Base-by-base conservation (phyloP, 2,888 invertebrate species). In the Eupithecia inturbata region DNA sequence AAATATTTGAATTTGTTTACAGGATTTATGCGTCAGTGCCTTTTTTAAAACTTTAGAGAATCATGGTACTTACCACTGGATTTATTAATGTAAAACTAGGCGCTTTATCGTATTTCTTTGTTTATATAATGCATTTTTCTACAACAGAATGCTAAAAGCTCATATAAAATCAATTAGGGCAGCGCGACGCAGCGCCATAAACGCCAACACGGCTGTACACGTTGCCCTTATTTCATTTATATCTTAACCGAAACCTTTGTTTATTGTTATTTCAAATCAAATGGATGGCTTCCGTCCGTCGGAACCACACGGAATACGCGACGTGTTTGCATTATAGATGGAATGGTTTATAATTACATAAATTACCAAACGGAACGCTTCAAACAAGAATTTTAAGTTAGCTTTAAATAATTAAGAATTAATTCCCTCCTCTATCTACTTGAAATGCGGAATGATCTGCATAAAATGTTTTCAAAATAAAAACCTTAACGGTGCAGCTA, bases 401-500 rank as follows among this genome's bases (percentile, higher is more conserved):
- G 67, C 68, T 76, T 74, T 75, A 71, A 78, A 77, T 75, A 79
- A 78, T 78, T 79, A 74, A 75, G 74, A 77, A 75, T 72, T 60
- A 76, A 76, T 78, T 78, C 45, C 67, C 74, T 78, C 75, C 76
- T 78, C 78, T 79, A 75, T 78, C 79, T 79, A 74, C 71, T 74
- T 76, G 74, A 80, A 81, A 76, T 79, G 77, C 80, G 82, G 81
- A 82, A 71, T 76, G 77, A 86, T 87, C 83, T 87, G 83, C 85
- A 86, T 88, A 88, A 87, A 88, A 86, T 82, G 84, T 83, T 87
- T 85, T 83, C 77, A 74, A 68, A 77, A 83, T 82, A 81, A 82
- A 83, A 79, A 78, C 71, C 73, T 74, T 76, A 67, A 19, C 16
- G 14, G 70, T 73, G 63, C 78, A 79, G 78, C 77, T 71, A 19